Evolutionary conservation across 2,113 vertebrate genomes (phyloP).

Genomic region (Aplodontia rufa): DNA sequence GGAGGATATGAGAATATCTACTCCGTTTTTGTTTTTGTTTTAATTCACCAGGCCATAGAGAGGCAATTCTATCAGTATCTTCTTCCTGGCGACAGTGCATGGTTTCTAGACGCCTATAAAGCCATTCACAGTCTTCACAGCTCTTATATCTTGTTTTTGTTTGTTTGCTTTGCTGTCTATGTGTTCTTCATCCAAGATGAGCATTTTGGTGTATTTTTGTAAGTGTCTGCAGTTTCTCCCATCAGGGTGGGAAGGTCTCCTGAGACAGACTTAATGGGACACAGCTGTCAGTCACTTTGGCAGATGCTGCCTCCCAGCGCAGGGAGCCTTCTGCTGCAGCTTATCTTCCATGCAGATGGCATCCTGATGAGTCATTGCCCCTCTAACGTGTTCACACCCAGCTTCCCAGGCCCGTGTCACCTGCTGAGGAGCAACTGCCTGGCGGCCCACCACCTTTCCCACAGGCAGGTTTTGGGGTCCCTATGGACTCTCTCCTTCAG

Average conservation of each 20-base stretch:
- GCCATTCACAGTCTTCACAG: not conserved
- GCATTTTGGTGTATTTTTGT: not conserved
- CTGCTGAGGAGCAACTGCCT: not conserved
- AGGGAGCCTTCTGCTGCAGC: not conserved
- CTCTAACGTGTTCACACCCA: not conserved
- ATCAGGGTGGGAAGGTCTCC: not conserved
- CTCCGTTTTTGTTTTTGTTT: not conserved
- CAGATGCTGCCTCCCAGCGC: constrained; percentile 46
- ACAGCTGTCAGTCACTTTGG: constrained; percentile 48
- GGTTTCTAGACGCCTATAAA: constrained; percentile 26
- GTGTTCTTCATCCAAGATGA: not conserved
- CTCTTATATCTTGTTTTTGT: not conserved
- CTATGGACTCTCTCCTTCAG: not conserved
- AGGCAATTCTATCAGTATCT: not conserved
- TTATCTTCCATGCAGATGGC: constrained; percentile 39
- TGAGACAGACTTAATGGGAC: constrained; percentile 55
- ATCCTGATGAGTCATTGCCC: not conserved
- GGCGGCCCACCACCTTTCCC: not conserved
- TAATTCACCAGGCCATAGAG: not conserved
- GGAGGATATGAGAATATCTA: not conserved
- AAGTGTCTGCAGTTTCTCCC: constrained; percentile 28
- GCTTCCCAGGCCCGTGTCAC: not conserved
- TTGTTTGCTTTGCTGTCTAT: constrained; percentile 11
- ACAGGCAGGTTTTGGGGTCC: not conserved
- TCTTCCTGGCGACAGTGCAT: not conserved